Base-by-base conservation (phyloP, 2,113 vertebrate species). In the Melospiza georgiana region DNA sequence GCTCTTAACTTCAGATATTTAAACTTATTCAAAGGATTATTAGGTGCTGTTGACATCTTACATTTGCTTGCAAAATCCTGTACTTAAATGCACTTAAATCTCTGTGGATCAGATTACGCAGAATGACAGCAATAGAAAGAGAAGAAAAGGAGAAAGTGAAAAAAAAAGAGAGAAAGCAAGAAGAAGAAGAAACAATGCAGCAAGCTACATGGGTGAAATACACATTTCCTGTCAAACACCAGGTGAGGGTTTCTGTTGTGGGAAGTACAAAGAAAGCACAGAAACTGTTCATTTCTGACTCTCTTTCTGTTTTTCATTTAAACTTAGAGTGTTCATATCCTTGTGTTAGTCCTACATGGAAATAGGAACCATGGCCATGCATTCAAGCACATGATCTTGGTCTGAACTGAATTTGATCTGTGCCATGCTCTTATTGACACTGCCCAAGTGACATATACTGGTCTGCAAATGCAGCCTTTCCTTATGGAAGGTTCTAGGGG, bases 201-300 rank as follows among this genome's bases (percentile, higher is more conserved):
- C 99, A 99, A 91, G 99, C 99, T 65, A 99, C 99, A 0, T 99
- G 99, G 99, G 99, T 99, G 95, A 99, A 99, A 93, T 99, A 99
- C 48, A 99, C 99, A 12, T 99, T 99, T 97, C 99, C 99, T 84
- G 98, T 99, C 39, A 99, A 99, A 89, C 99, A 99, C 81, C 99
- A 99, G 99, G 99, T 99, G 95, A 89, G 62, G 35, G 49, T 71
- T 65, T 65, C 12, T 67, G 62, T 37, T 61, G 12, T 31, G 43
- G 41, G 58, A 94, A 75, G n/a, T 61, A n/a, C 31, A 41, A 49
- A 66, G n/a, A 27, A 74, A 63, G 49, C 21, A 33, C 6, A 48
- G 46, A 54, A 84, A 24, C 5, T 30, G 43, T 35, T 67, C 11
- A 6, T 81, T 77, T 58, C 30, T 46, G 68, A 44, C 10, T 24